phyloP scores from a whole-genome alignment of 2,113 vertebrate species.

The Glareola pratincola region DNA sequence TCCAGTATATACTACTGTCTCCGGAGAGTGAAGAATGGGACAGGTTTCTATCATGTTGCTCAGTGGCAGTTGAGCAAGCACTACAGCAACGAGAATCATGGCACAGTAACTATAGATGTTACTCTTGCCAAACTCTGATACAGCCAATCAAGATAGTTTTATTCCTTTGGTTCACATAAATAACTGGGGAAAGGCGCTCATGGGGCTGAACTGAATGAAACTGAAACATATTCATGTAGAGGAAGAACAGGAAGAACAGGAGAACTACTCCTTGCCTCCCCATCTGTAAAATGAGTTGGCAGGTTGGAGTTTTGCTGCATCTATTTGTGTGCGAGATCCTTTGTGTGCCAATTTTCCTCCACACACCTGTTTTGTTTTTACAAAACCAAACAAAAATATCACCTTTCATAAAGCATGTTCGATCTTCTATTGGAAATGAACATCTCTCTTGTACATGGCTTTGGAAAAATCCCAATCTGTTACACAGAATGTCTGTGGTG shows the following conservation, averaged over 20 bases:
- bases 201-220: not conserved
- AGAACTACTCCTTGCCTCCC: not conserved
- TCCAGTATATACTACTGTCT: not conserved
- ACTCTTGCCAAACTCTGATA: not conserved
- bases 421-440: not conserved
- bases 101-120: not conserved
- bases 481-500: not conserved
- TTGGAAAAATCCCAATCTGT: not conserved
- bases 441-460: not conserved
- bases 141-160: not conserved
- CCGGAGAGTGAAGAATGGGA: not conserved
- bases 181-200: not conserved
- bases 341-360: not conserved
- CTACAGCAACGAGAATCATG: not conserved
- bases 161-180: not conserved
- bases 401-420: not conserved
- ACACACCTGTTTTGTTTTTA: not conserved
- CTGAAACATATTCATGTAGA: not conserved
- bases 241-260: not conserved
- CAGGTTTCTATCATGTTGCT: not conserved
- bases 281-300: not conserved
- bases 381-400: not conserved
- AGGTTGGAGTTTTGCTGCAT: not conserved
- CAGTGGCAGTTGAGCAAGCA: not conserved
- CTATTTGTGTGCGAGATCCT: not conserved